Conservation (phyloP, 2,888 invertebrate species). For the Sinotaia quadrata region DNA sequence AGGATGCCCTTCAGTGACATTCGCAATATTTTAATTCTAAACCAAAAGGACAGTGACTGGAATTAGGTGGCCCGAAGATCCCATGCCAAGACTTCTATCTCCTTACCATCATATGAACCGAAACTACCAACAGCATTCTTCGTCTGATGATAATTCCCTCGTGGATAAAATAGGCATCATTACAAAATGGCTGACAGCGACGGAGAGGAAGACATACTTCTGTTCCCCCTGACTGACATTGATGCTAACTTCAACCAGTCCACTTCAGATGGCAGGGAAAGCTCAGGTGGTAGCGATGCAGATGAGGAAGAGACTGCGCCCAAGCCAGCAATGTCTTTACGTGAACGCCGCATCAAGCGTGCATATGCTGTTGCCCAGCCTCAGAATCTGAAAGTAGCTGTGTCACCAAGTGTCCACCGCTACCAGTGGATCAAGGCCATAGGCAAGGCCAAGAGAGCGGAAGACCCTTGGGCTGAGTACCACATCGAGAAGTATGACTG, state of each 20-base stretch:
- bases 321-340: slow-evolving; percentile 54
- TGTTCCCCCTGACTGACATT: slow-evolving; percentile 60
- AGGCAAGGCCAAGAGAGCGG: slow-evolving; percentile 48
- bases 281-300: slow-evolving; percentile 34
- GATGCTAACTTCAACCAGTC: slow-evolving; percentile 40
- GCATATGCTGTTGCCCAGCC: slow-evolving; percentile 38
- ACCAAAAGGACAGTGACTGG: no score
- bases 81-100: no score
- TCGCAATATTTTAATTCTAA: no score
- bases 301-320: slow-evolving; percentile 35
- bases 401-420: slow-evolving; percentile 5
- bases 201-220: slow-evolving; percentile 51
- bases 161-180: not conserved
- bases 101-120: no score
- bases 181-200: slow-evolving; percentile 15
- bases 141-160: no score
- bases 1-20: no score
- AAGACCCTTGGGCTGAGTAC: slow-evolving; percentile 75
- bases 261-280: slow-evolving; percentile 38
- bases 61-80: no score
- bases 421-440: slow-evolving; percentile 61
- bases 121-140: no score
- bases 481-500: slow-evolving; percentile 73
- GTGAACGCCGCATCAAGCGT: slow-evolving; percentile 58
- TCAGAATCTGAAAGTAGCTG: slow-evolving; percentile 18